Base-by-base conservation (phyloP, 2,797 vertebrate species). In the Moxostoma hubbsi region DNA sequence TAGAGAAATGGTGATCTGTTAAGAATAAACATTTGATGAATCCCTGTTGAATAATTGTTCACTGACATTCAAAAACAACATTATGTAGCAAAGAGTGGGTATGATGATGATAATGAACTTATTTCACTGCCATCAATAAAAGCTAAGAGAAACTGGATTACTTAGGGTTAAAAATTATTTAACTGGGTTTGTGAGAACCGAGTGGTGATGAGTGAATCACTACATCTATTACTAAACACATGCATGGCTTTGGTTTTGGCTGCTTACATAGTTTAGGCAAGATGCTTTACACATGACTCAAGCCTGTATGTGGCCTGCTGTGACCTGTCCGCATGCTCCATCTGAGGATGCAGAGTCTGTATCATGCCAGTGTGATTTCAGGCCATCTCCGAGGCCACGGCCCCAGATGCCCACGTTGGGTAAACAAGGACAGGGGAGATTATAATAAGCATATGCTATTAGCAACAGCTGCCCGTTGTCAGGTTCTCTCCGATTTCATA, bases 361-460 rank as follows among this genome's bases (percentile, higher is more conserved):
- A 50, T 75, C 73, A 66, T 55, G 62, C 15, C 51, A 13, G 51
- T 54, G 73, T 55, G 62, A 75, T 66, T 64, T 75, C 62, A 75
- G 62, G 15, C 15, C 24, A 45, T 74, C 59, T 63, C 59, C 54
- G 49, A 72, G 69, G 69, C 69, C 7, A 6, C 13, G 57, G 57
- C 71, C 73, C 45, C 62, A 57, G 51, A 47, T 55, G n/a, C 36
- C 36, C 36, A 36, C 4, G 36, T 36, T 4, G 54, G 61, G 73
- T 75, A 66, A 75, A 75, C 51, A 16, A 75, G 73, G 62, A 75
- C 73, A 55, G 1, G 8, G 15, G 61, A 4, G 36, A 75, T 55
- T 36, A 75, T 75, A 63, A 74, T 16, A 63, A 63, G 9, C 72
- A 63, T 53, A 16, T 6, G 58, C 24, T 53, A 53, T 51, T 36